Evolutionary conservation across 1,140 invertebrate species (phyloP).

Genomic region (Euwallacea fornicatus): DNA sequence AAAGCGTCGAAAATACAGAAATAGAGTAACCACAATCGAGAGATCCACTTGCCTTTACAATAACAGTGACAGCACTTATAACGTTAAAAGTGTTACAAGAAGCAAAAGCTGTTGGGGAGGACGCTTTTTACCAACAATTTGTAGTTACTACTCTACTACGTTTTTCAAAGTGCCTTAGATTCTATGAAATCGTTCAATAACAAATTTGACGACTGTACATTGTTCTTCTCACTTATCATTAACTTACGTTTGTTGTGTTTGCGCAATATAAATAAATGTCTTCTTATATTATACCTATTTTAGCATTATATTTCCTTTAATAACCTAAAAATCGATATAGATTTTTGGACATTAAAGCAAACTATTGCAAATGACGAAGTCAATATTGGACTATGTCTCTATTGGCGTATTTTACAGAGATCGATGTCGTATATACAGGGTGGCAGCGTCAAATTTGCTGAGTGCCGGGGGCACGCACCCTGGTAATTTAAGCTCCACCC

Average conservation of each 20-base stretch:
- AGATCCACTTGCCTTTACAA: too few species aligned
- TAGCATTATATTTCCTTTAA: slow-evolving; percentile 14
- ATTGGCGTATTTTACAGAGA: slow-evolving; percentile 25
- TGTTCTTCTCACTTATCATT: slow-evolving; percentile 20
- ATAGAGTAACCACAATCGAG: too few species aligned
- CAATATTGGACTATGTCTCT: slow-evolving; percentile 11
- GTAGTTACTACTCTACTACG: too few species aligned
- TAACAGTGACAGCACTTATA: too few species aligned
- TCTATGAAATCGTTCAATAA: slow-evolving; percentile 5
- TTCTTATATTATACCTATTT: slow-evolving; percentile 23
- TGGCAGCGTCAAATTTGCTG: not conserved
- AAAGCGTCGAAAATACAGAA: too few species aligned
- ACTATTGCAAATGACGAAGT: slow-evolving; percentile 14
- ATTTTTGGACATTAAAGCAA: slow-evolving; percentile 22
- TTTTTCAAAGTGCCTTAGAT: slow-evolving; percentile 4
- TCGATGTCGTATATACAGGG: slow-evolving; percentile 13
- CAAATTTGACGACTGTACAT: not conserved
- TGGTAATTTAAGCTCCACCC: not conserved
- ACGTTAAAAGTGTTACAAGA: too few species aligned
- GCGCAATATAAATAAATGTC: slow-evolving; percentile 21
- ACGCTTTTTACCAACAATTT: too few species aligned
- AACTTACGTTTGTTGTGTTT: slow-evolving; percentile 31
- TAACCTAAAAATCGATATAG: not conserved
- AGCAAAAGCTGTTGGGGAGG: too few species aligned
- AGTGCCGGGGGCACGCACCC: not conserved